These are phyloP conservation scores for Dynastes grantii DNA, from an alignment of 2,888 invertebrate genomes.

Conservation along the genomic window DNA sequence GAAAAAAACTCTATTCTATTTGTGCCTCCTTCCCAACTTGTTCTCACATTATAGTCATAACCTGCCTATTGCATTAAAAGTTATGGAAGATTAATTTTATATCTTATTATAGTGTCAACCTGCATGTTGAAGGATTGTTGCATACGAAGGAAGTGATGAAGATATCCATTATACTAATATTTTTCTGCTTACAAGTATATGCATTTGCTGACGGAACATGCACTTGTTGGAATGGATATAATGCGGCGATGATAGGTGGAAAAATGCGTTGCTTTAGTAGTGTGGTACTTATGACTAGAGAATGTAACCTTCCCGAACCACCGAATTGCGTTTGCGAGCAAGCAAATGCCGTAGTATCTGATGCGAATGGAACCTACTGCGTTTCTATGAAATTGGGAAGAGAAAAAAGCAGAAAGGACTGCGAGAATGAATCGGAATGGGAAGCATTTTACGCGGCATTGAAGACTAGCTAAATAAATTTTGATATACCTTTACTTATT, in stretches of 20 bases:
- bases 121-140: too few species aligned
- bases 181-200: too few species aligned
- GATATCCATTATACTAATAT: too few species aligned
- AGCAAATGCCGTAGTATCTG: neutral
- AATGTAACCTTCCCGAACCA: slow-evolving; percentile 5
- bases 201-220: neutral
- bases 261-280: neutral
- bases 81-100: too few species aligned
- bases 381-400: neutral
- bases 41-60: too few species aligned
- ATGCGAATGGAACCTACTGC: neutral
- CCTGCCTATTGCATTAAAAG: too few species aligned
- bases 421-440: slow-evolving; percentile 24
- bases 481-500: neutral
- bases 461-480: neutral
- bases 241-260: neutral
- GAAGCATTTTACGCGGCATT: neutral
- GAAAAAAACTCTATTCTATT: too few species aligned
- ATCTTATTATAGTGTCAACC: too few species aligned
- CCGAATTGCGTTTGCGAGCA: neutral
- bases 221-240: neutral
- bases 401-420: neutral
- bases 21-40: too few species aligned
- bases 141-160: too few species aligned
- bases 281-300: neutral